phyloP scores from a whole-genome alignment of 2,113 vertebrate genomes.

The Paedocypris sp. region DNA sequence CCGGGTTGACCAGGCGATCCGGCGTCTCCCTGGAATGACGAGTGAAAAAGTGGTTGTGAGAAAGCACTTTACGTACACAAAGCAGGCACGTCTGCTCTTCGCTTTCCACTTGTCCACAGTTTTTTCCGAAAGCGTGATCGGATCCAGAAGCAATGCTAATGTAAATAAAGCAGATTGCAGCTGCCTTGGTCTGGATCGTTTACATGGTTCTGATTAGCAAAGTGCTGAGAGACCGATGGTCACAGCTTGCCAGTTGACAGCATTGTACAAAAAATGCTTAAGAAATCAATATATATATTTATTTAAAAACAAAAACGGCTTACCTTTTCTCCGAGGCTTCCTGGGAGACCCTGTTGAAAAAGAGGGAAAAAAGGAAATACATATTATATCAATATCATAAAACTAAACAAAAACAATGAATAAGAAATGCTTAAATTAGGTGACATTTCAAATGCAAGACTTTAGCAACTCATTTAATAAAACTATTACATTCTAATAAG shows the following conservation, averaged over 20 bases:
- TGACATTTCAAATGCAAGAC: too few species aligned
- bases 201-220: constrained; percentile 13
- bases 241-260: constrained; percentile 28
- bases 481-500: too few species aligned
- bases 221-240: constrained; percentile 37
- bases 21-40: constrained; percentile 56
- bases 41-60: neutral
- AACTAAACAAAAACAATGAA: too few species aligned
- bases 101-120: neutral
- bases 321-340: constrained; percentile 59
- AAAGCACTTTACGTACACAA: neutral
- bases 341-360: constrained; percentile 43
- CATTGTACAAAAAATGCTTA: constrained; percentile 12
- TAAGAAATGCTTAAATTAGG: too few species aligned
- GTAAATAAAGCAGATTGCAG: constrained; percentile 4
- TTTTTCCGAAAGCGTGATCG: neutral
- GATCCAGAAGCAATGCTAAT: neutral
- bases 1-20: constrained; percentile 70
- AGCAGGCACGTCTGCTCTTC: neutral
- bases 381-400: too few species aligned
- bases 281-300: neutral
- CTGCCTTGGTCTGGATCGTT: neutral
- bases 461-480: too few species aligned
- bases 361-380: constrained; percentile 12
- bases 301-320: neutral